Conservation (phyloP, 92 coral and sea anemone species). For the Pocillopora meandrina region DNA sequence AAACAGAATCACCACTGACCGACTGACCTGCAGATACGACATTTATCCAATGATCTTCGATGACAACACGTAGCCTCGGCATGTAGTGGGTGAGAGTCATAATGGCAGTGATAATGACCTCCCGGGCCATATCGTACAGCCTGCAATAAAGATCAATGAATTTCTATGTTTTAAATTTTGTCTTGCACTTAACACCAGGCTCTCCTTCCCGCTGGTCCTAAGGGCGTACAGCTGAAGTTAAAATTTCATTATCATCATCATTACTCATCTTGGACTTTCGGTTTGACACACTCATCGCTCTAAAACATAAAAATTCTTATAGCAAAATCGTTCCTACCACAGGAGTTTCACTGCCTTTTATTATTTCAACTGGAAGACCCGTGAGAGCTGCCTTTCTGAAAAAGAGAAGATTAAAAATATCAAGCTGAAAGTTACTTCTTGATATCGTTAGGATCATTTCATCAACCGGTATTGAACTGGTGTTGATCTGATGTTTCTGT, state of each 20-base stretch:
- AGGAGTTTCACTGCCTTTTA: conserved; percentile 78
- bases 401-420: neutral
- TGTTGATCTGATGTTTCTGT: too few relatives aligned
- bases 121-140: conserved; percentile 78
- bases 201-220: too few relatives aligned
- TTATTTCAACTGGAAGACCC: conserved; percentile 75
- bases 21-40: conserved; percentile 87
- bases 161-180: too few relatives aligned
- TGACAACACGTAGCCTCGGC: conserved; percentile 76
- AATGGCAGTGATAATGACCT: conserved; percentile 94
- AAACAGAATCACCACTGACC: neutral
- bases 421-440: neutral
- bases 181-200: too few relatives aligned
- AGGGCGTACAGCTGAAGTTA: too few relatives aligned
- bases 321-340: conserved; percentile 51
- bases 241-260: too few relatives aligned
- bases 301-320: neutral
- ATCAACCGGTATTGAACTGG: too few relatives aligned
- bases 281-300: too few relatives aligned
- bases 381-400: conserved; percentile 74
- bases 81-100: conserved; percentile 74
- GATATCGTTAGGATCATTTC: too few relatives aligned
- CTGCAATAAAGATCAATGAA: conserved; percentile 32
- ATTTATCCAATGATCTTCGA: conserved; percentile 65
- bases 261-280: too few relatives aligned